These are phyloP conservation scores for Synanthedon myopaeformis DNA, from an alignment of 2,888 invertebrate genomes.

Conservation along the genomic window DNA sequence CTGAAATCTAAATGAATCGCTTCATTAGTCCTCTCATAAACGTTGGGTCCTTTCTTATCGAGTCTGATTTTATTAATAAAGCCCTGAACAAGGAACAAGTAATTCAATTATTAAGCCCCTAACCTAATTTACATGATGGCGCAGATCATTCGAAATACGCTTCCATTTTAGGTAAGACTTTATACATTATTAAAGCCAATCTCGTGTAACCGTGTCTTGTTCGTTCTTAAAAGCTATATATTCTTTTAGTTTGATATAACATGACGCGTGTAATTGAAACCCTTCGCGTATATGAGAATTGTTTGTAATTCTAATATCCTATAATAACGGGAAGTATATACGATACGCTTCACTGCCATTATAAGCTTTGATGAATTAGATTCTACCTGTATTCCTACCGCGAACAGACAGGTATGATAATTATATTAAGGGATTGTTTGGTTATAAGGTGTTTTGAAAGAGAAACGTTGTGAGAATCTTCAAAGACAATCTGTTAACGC, in stretches of 20 bases:
- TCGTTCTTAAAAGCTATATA: neutral
- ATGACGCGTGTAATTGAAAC: neutral
- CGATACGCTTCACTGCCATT: too few species aligned
- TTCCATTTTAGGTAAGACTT: neutral
- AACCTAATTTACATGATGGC: neutral
- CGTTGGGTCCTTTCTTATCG: conserved; percentile 1
- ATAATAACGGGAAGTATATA: too few species aligned
- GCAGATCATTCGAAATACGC: neutral
- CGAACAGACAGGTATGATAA: too few species aligned
- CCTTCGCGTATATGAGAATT: neutral
- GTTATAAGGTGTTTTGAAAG: too few species aligned
- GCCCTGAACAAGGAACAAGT: conserved; percentile 4
- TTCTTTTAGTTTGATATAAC: neutral
- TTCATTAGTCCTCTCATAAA: conserved; percentile 2
- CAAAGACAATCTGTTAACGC: too few species aligned
- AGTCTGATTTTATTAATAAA: conserved; percentile 5
- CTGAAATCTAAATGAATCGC: neutral
- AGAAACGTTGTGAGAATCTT: too few species aligned
- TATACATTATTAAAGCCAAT: neutral
- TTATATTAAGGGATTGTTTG: too few species aligned
- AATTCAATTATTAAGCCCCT: conserved; percentile 1
- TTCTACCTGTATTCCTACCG: too few species aligned
- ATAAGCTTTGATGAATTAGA: too few species aligned
- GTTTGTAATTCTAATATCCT: too few species aligned
- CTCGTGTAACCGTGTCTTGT: neutral